Conservation (phyloP, 1,140 invertebrate species). For the Brachionus paranguensis region DNA sequence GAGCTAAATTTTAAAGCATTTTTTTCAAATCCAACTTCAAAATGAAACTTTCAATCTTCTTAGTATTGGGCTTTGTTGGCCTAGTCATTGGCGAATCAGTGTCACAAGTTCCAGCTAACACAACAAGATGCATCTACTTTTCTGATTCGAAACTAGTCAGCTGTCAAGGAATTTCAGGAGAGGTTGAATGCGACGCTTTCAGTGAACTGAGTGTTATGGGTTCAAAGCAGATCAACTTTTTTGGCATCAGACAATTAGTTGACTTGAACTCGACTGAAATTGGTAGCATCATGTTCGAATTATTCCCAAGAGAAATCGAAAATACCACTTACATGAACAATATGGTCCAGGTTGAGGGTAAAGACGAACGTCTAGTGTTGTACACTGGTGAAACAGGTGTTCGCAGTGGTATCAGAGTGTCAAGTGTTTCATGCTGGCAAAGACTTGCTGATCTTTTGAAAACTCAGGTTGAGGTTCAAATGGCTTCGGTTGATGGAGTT, state of each 20-base stretch:
- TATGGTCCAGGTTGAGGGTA: not conserved
- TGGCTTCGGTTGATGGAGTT: not conserved
- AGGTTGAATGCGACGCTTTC: constrained; percentile 37
- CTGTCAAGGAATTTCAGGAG: not conserved
- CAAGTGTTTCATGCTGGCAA: not conserved
- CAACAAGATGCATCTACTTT: constrained; percentile 4
- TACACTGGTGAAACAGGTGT: not conserved
- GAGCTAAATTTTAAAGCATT: not conserved
- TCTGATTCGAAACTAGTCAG: not conserved
- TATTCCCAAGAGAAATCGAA: not conserved
- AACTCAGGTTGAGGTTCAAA: not conserved
- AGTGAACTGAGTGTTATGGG: not conserved
- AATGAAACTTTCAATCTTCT: not conserved
- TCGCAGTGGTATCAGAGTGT: not conserved
- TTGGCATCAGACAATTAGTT: not conserved
- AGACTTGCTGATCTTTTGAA: constrained; percentile 1
- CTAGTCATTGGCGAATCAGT: not conserved
- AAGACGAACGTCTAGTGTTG: not conserved
- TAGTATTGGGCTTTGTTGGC: not conserved
- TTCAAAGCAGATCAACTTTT: not conserved
- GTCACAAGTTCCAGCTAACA: not conserved
- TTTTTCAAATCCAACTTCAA: not conserved
- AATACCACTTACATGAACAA: constrained; percentile 22
- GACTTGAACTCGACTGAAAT: not conserved
- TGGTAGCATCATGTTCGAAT: not conserved